phyloP scores from a whole-genome alignment of 1,140 invertebrate genomes.

The Gryllus bimaculatus region DNA sequence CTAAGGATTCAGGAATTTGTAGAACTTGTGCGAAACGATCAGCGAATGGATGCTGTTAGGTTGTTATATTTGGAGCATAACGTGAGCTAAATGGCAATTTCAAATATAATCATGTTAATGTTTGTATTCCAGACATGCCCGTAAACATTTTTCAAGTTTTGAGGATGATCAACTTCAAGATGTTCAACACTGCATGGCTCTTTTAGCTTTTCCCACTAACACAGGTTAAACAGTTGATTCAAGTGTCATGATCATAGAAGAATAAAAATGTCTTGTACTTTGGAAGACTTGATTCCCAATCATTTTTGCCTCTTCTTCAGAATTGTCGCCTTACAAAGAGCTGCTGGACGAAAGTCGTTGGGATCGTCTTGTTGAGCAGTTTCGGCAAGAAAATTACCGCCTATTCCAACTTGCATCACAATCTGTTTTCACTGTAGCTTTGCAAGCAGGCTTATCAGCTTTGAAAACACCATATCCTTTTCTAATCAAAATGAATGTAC shows the following conservation, averaged over 20 bases:
- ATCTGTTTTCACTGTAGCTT: slow-evolving; percentile 82
- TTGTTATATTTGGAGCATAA: slow-evolving; percentile 24
- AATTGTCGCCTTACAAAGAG: slow-evolving; percentile 55
- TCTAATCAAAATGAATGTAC: slow-evolving; percentile 7
- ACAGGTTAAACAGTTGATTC: slow-evolving; percentile 43
- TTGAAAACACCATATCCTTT: slow-evolving; percentile 80
- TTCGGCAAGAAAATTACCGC: slow-evolving; percentile 87
- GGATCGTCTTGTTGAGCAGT: slow-evolving; percentile 78
- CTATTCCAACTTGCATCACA: slow-evolving; percentile 85
- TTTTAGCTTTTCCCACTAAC: slow-evolving; percentile 80
- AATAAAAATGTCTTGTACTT: neutral
- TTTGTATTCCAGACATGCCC: slow-evolving; percentile 60
- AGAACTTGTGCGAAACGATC: slow-evolving; percentile 80
- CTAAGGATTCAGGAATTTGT: slow-evolving; percentile 91
- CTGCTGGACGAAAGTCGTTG: slow-evolving; percentile 60
- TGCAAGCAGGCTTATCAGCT: slow-evolving; percentile 87
- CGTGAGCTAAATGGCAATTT: neutral
- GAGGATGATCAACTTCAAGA: slow-evolving; percentile 80
- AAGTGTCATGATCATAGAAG: neutral
- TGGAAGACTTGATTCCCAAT: neutral
- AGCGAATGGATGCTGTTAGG: slow-evolving; percentile 79
- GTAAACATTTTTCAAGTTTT: slow-evolving; percentile 81
- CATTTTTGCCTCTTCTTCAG: slow-evolving; percentile 22
- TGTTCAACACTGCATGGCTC: slow-evolving; percentile 89
- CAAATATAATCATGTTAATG: neutral